phyloP scores from a whole-genome alignment of 2,113 vertebrate genomes.

The Cnemophilus loriae region DNA sequence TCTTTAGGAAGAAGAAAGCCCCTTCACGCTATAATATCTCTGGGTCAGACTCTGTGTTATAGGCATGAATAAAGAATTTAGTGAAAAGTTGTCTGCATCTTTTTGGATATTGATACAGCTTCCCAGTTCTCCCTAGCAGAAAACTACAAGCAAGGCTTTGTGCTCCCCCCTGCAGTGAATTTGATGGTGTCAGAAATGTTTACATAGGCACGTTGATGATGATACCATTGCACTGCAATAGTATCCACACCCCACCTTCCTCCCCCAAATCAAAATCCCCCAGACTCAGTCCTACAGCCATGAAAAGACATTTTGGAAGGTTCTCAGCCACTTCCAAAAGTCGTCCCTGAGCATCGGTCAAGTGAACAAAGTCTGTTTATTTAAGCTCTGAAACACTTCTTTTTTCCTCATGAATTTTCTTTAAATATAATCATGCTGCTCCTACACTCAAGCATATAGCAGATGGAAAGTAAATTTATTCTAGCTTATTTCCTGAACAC shows the following conservation, averaged over 20 bases:
- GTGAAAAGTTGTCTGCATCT: not conserved
- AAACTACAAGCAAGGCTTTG: not conserved
- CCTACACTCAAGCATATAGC: not conserved
- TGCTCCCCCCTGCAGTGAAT: not conserved
- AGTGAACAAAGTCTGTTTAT: not conserved
- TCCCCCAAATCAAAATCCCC: not conserved
- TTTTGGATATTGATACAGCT: not conserved
- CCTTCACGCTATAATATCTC: not conserved
- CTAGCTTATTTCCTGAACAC: not conserved
- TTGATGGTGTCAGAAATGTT: not conserved
- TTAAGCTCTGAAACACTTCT: not conserved
- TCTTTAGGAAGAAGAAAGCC: not conserved
- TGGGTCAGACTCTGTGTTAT: not conserved
- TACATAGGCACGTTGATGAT: rapidly evolving
- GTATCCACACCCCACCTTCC: not conserved
- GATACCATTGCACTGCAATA: not conserved
- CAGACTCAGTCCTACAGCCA: not conserved
- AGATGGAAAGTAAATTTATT: constrained; percentile 9
- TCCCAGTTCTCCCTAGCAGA: not conserved
- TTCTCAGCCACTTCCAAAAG: not conserved
- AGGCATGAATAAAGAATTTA: not conserved
- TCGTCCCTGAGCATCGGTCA: not conserved
- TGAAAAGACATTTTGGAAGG: not conserved
- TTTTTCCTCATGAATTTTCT: not conserved
- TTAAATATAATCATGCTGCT: not conserved